phyloP scores from a whole-genome alignment of 2,113 vertebrate species.

The Entomyzon cyanotis region DNA sequence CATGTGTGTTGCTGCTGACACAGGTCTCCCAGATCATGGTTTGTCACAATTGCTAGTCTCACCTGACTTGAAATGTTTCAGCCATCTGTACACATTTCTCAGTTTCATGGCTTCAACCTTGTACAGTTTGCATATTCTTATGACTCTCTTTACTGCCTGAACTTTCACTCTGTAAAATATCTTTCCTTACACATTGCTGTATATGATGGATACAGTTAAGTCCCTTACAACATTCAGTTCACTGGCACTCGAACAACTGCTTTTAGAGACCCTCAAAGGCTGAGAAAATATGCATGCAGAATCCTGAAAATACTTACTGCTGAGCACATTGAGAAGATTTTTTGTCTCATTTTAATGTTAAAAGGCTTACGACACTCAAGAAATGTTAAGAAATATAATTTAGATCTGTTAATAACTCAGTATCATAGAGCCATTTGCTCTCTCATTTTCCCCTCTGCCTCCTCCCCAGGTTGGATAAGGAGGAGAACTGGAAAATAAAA shows the following conservation, averaged over 20 bases:
- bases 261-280: not conserved
- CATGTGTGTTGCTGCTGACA: slow-evolving; percentile 57
- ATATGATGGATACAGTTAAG: not conserved
- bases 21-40: slow-evolving; percentile 52
- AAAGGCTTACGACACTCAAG: not conserved
- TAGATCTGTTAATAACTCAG: not conserved
- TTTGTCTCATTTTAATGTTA: not conserved
- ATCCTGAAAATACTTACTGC: not conserved
- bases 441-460: not conserved
- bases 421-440: not conserved
- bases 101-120: slow-evolving; percentile 51
- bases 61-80: slow-evolving; percentile 61
- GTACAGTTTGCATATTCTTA: slow-evolving; percentile 1
- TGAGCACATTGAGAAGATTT: not conserved
- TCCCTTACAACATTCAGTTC: not conserved
- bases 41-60: slow-evolving; percentile 65
- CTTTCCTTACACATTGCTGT: not conserved
- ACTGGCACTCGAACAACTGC: not conserved
- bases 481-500: not conserved
- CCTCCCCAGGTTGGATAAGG: not conserved
- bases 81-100: slow-evolving; percentile 61
- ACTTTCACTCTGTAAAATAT: not conserved
- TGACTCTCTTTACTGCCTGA: not conserved
- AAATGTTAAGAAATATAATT: not conserved
- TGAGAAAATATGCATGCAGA: not conserved